These are phyloP conservation scores for Nebria brevicollis DNA, from an alignment of 2,888 invertebrate genomes.

Conservation along the genomic window DNA sequence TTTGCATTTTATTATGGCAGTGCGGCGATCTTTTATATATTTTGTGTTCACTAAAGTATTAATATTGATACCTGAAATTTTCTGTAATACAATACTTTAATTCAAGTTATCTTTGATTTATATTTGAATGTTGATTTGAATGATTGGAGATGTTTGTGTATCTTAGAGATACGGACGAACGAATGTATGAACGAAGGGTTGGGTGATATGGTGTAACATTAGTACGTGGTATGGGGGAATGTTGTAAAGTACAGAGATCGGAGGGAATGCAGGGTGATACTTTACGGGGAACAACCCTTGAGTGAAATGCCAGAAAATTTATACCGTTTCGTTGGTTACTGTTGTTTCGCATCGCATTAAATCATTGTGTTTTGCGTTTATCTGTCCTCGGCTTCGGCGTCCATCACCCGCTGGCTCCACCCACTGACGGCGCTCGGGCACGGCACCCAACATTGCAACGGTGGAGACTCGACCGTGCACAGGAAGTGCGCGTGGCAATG, in stretches of 20 bases:
- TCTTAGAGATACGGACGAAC: too few species aligned
- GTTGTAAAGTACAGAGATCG: neutral
- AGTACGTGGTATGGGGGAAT: neutral
- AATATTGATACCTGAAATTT: too few species aligned
- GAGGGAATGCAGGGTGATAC: neutral
- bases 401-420: constrained; percentile 61
- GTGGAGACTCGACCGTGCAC: constrained; percentile 10
- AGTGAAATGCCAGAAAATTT: constrained; percentile 46
- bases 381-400: constrained; percentile 63
- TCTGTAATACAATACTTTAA: too few species aligned
- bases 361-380: constrained; percentile 65
- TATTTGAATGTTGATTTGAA: too few species aligned
- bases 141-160: too few species aligned
- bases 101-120: too few species aligned
- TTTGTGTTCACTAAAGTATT: too few species aligned
- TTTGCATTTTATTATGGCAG: too few species aligned
- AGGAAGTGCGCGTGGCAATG: constrained; percentile 7
- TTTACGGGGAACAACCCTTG: constrained; percentile 34
- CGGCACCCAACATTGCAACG: constrained; percentile 7
- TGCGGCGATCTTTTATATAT: too few species aligned
- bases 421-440: constrained; percentile 38
- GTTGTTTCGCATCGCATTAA: constrained; percentile 58
- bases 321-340: constrained; percentile 47
- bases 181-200: too few species aligned
- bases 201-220: neutral